A percentile compares a stretch with the other conserved stretches of the same genome.
Evolutionary conservation across 2,888 invertebrate species (phyloP).

Genomic region (Agrochola lychnidis): DNA sequence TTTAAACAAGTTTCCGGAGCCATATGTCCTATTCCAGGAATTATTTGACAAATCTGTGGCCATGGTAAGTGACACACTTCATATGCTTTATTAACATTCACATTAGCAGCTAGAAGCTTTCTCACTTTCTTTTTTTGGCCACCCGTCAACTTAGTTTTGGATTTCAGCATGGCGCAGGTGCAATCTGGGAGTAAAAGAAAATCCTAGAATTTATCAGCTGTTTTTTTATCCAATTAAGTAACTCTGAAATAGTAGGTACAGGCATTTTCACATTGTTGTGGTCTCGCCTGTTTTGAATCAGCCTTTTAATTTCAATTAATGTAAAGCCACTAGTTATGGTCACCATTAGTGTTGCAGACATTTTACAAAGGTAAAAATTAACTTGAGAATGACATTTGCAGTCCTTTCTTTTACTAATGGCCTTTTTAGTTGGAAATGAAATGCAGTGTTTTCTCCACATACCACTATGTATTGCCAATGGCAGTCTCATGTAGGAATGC

Average conservation of each 20-base stretch:
- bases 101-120: constrained; percentile 27
- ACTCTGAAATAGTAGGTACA: not conserved
- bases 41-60: constrained; percentile 19
- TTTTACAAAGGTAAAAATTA: not conserved
- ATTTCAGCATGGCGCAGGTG: constrained; percentile 38
- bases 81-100: constrained; percentile 27
- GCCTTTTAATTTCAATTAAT: not conserved
- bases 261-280: not conserved
- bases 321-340: not conserved
- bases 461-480: not conserved
- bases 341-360: not conserved
- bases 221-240: constrained; percentile 5
- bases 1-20: not conserved
- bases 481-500: not conserved
- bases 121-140: constrained; percentile 1
- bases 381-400: not conserved
- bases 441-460: not conserved
- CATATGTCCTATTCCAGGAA: constrained; percentile 6
- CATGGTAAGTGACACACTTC: constrained; percentile 19
- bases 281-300: not conserved
- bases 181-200: constrained; percentile 60
- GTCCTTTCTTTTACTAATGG: not conserved
- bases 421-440: not conserved
- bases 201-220: constrained; percentile 44
- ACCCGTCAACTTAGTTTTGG: not conserved